Base-by-base conservation (phyloP, 2,888 invertebrate genomes). In the Papilio elwesi region DNA sequence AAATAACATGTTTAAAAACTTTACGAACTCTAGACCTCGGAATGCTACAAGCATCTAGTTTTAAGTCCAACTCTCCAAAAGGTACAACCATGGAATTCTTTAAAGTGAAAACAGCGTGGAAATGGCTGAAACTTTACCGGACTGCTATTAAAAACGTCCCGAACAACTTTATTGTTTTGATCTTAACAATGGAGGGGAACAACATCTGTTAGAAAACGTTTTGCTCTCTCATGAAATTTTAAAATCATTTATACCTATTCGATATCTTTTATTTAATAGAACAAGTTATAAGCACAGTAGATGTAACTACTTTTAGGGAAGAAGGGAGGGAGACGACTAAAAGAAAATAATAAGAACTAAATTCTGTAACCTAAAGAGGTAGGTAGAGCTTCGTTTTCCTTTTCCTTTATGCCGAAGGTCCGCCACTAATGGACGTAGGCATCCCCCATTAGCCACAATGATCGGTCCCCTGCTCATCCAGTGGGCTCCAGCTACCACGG, bases 151-250 rank as follows among this genome's bases (percentile, higher is more conserved):
- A 43, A 43, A 43, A 67, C 53, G 47, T 67, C 53, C 53, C 38
- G 52, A 13, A 15, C 11, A 67, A 51, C 47, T 67, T 67, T 67
- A 67, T 55, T 67, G 55, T 67, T 67, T 53, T 67, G 67, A 53
- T 43, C 67, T 43, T 12, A 67, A 67, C 67, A 67, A 67, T 67
- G 16, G 67, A 53, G 13, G 38, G 53, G 59, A 59, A 59, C n/a
- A 59, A 59, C 59, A 1, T n/a, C 16, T 13, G 59, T 59, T 59
- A 38, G 59, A 13, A 59, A 59, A 38, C n/a, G 38, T 12, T 59
- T 59, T 59, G 13, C 26, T 11, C 12, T 38, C 59, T 59, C 38
- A 36, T 38, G n/a, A 38, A 59, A 55, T 26, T 55, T 55, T 59
- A 36, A 57, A 57, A 57, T 38, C 13, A 57, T 57, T 57, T 57